Evolutionary conservation across 2,888 invertebrate species (phyloP).

Genomic region (Hemithea aestivaria): DNA sequence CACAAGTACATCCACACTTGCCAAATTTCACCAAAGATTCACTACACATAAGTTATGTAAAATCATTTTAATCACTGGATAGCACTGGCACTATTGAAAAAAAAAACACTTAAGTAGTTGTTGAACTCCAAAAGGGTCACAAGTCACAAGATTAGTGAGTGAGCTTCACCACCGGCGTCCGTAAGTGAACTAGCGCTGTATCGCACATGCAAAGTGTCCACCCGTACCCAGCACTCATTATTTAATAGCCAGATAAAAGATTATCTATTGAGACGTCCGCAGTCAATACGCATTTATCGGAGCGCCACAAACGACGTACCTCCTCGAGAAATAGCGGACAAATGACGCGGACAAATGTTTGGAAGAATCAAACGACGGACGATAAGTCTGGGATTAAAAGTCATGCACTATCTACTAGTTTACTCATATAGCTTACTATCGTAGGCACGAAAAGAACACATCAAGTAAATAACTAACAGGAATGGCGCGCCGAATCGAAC

Average conservation of each 20-base stretch:
- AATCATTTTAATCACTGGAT: constrained; percentile 18
- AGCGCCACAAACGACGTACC: constrained; percentile 29
- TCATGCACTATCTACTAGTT: constrained; percentile 10
- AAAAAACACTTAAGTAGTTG: constrained; percentile 1
- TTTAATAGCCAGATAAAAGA: constrained; percentile 75
- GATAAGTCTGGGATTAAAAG: constrained; percentile 17
- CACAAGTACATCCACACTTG: constrained; percentile 36
- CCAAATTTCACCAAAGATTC: constrained; percentile 19
- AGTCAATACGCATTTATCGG: constrained; percentile 56
- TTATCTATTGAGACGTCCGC: constrained; percentile 71
- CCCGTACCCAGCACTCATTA: constrained; percentile 54
- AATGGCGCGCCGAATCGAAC: no score
- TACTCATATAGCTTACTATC: constrained; percentile 4
- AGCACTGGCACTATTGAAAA: no score
- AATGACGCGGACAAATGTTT: constrained; percentile 13
- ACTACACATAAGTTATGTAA: constrained; percentile 10
- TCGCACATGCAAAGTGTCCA: constrained; percentile 41
- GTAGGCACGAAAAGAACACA: constrained; percentile 1
- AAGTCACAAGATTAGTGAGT: no score
- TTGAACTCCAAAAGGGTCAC: neutral
- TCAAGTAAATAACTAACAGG: neutral
- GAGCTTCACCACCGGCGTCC: constrained; percentile 26
- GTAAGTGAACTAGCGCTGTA: constrained; percentile 40
- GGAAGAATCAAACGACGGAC: constrained; percentile 1
- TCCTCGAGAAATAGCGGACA: constrained; percentile 8